Evolutionary conservation across 1,140 invertebrate genomes (phyloP).

Genomic region (Pararge aegeria): DNA sequence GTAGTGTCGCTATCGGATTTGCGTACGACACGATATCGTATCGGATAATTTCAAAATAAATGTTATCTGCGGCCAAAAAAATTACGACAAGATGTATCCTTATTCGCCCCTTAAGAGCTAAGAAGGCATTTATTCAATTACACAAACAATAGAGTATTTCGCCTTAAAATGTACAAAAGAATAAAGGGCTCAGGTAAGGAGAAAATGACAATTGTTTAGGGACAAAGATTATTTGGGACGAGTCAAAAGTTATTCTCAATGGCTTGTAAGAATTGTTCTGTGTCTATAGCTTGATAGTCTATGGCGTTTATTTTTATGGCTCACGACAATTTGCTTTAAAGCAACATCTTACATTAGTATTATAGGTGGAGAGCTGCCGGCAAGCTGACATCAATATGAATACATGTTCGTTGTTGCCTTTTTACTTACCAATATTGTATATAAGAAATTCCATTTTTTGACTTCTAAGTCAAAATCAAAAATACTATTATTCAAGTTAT

Average conservation of each 20-base stretch:
- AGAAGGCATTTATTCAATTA: slow-evolving; percentile 73
- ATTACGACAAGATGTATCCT: not conserved
- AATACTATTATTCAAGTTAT: no score
- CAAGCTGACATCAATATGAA: not conserved
- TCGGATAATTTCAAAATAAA: not conserved
- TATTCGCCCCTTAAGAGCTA: slow-evolving; percentile 29
- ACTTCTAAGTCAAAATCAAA: no score
- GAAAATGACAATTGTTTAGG: slow-evolving; percentile 47
- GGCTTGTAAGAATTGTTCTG: slow-evolving; percentile 4
- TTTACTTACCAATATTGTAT: no score
- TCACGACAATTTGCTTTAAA: not conserved
- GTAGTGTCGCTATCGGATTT: not conserved
- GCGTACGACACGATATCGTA: not conserved
- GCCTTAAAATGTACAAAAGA: slow-evolving; percentile 62
- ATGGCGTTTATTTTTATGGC: not conserved
- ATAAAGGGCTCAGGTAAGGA: slow-evolving; percentile 51
- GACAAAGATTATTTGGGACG: slow-evolving; percentile 54
- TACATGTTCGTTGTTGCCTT: not conserved
- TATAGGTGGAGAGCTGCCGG: not conserved
- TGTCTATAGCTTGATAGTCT: not conserved
- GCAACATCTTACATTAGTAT: not conserved
- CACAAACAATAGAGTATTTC: slow-evolving; percentile 60
- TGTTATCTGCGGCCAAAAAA: not conserved
- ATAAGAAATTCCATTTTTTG: no score
- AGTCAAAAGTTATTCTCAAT: slow-evolving; percentile 57